Evolutionary conservation across 2,797 vertebrate genomes (phyloP), one percentile per base, ranked within the genome.

Genomic region (Dicrostonyx torquatus): DNA sequence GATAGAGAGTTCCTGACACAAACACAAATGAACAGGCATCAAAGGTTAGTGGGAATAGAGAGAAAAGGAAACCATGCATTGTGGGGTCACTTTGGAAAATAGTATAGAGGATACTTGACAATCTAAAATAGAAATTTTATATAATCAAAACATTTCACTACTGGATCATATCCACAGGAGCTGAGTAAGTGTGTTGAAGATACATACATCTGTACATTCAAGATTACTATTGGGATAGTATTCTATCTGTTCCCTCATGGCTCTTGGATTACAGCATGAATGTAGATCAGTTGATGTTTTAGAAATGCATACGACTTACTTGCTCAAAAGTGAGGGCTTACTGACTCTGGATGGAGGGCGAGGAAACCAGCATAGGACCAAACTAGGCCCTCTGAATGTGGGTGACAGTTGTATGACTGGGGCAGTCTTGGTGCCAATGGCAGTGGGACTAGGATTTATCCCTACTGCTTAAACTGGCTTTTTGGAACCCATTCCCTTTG

Each of bases 261-360:
- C 22, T 90, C 85, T 87, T 93, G 82, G 80, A 53, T 53, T 77
- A 80, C n/a, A 40, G 4, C 85, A 24, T 86, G 48, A 64, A 6
- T 70, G 18, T 40, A 93, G 82, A 14, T 78, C 26, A 87, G 50
- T 66, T 93, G 73, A 84, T 85, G 53, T n/a, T 93, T 96, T 91
- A 18, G 31, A 95, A 85, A 68, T 85, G 18, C 24, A 22, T 7
- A 13, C 17, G 29, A 53, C 40, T 83, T 60, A 15, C 2, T 2
- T 6, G 0, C 29, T 50, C 40, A 20, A 75, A 93, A 93, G 48
- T 77, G 70, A 12, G 34, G 20, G 55, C 55, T 58, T 6, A 58
- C 18, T 58, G 55, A 58, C 55, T 58, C 55, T 58, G 55, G 55
- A 58, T 1, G 0, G 53, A 55, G 17, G 18, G 17, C 17, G 5